Evolutionary conservation across 2,797 vertebrate species (phyloP).

Genomic region (Syngnathus rostellatus): DNA sequence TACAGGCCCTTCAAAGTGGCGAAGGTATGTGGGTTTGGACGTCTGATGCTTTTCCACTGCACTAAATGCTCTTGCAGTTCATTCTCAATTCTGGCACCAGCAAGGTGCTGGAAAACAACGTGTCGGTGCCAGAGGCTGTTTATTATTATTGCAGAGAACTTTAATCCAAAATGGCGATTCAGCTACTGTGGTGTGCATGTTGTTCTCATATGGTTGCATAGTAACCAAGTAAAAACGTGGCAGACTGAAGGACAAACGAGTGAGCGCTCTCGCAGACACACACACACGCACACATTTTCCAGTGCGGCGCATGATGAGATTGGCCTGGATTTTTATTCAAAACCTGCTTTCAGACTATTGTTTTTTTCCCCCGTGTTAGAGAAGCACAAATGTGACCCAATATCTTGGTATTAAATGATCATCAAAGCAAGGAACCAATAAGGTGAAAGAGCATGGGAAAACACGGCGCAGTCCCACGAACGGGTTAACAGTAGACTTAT

Average conservation of each 20-base stretch:
- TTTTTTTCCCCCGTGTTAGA: not conserved
- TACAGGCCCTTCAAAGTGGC: conserved; percentile 64
- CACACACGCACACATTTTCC: conserved; percentile 6
- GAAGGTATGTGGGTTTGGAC: conserved; percentile 65
- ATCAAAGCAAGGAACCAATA: conserved; percentile 21
- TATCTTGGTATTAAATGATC: conserved; percentile 19
- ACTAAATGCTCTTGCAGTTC: conserved; percentile 65
- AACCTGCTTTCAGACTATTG: not conserved
- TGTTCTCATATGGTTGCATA: conserved; percentile 60
- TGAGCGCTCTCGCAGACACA: not conserved
- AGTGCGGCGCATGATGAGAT: not conserved
- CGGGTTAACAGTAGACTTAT: conserved; percentile 64
- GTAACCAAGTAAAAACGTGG: conserved; percentile 58
- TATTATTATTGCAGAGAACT: conserved; percentile 61
- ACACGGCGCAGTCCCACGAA: conserved; percentile 44
- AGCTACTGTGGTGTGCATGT: conserved; percentile 60
- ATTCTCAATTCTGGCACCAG: conserved; percentile 64
- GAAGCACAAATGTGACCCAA: not conserved
- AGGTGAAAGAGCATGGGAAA: conserved; percentile 30
- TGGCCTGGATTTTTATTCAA: not conserved
- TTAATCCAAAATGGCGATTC: conserved; percentile 69
- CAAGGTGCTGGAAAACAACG: conserved; percentile 64
- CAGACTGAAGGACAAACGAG: conserved; percentile 42
- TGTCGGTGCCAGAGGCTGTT: conserved; percentile 61
- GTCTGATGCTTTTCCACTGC: conserved; percentile 65